phyloP scores from a whole-genome alignment of 2,797 vertebrate genomes.

The Parauchenoglanis punctatus region DNA sequence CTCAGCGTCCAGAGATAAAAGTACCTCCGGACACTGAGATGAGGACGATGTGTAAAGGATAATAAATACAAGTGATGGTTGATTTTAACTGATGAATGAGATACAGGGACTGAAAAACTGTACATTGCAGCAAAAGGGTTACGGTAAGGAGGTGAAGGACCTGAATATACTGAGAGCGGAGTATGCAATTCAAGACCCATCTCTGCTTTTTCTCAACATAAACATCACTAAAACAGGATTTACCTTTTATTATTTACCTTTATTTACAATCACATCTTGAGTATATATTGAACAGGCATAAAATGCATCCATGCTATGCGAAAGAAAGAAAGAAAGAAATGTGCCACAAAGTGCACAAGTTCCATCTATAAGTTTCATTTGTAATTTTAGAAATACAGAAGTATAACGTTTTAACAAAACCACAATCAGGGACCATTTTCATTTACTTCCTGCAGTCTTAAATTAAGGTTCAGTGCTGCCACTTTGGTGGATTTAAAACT shows the following conservation, averaged over 20 bases:
- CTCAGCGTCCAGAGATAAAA: background rate
- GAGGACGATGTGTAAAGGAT: background rate
- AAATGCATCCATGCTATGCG: background rate
- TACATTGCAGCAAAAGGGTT: background rate
- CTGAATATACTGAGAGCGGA: background rate
- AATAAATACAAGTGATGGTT: background rate
- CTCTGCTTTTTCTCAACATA: background rate
- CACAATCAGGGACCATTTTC: background rate
- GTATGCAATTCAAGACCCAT: background rate
- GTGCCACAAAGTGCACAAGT: background rate
- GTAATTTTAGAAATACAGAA: background rate
- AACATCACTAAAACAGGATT: background rate
- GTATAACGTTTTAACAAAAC: background rate
- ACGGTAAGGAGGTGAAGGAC: background rate
- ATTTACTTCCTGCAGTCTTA: background rate
- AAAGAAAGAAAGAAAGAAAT: background rate
- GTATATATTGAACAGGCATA: background rate
- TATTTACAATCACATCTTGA: background rate
- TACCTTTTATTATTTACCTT: background rate
- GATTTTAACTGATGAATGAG: background rate
- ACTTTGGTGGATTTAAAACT: background rate
- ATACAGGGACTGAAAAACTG: background rate
- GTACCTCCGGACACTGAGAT: background rate
- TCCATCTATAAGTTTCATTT: background rate
- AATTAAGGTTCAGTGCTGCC: background rate